Evolutionary conservation across 2,797 vertebrate genomes (phyloP), one percentile per base, ranked within the genome.

Genomic region (Cuculus canorus): DNA sequence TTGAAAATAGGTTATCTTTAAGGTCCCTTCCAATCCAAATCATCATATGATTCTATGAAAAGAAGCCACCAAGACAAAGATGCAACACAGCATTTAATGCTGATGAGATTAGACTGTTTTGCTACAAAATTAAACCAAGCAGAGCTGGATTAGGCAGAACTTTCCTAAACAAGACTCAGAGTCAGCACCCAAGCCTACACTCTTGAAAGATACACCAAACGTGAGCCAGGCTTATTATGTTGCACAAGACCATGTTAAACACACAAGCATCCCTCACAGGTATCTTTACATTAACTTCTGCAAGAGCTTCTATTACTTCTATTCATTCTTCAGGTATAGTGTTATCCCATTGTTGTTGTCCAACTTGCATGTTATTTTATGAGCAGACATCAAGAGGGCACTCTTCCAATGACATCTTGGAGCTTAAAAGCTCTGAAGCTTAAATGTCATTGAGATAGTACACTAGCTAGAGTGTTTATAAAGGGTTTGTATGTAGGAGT

Each of bases 301-400:
- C 4, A 6, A 82, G 4, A 72, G 27, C 2, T 32, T 52, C 2
- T 17, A 61, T 23, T 50, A 75, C 18, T 71, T 64, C 80, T 35
- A 16, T 4, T 53, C 19, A 50, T 71, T 78, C 50, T 43, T 45
- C 10, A n/a, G 23, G 18, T 39, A 27, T 43, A 65, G 16, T 9
- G 32, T 80, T 52, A 84, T 23, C 11, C 41, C 45, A 48, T 5
- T 39, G 28, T 3, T 66, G 22, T 43, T 86, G 60, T 19, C 16
- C 60, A 89, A 30, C 9, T 13, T 3, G 2, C 39, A 82, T 0
- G 0, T 50, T 54, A 54, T 37, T 84, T 71, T 48, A 50, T 33
- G 33, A 87, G 11, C 1, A 73, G 45, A 57, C 28, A 47, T 13
- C 10, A 4, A 70, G 33, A 77, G 25, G 47, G 5, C 10, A 6